Percentiles rank a stretch among this genome's conserved stretches.
Evolutionary conservation across 92 coral and sea anemone genomes (phyloP).

Genomic region (Desmophyllum pertusum): DNA sequence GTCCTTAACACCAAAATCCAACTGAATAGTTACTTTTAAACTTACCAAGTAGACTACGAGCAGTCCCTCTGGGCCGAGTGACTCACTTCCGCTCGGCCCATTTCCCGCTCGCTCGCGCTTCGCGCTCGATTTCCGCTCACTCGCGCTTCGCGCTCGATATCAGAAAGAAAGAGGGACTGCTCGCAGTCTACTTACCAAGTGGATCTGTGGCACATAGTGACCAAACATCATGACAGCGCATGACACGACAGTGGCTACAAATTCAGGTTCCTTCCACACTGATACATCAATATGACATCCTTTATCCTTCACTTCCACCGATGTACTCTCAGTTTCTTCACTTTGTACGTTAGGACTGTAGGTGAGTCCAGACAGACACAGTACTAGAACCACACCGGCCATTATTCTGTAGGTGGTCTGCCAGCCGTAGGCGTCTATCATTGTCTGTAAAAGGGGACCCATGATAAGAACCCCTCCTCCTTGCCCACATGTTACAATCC

Average conservation of each 20-base stretch:
- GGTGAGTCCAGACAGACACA: constrained; percentile 31
- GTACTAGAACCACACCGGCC: constrained; percentile 36
- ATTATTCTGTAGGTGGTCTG: constrained; percentile 45
- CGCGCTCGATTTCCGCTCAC: too few relatives aligned
- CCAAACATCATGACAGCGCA: constrained; percentile 40
- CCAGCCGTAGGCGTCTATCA: constrained; percentile 47
- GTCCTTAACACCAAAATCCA: too few relatives aligned
- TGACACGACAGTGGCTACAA: constrained; percentile 13
- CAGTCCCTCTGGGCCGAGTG: too few relatives aligned
- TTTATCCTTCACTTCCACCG: background rate
- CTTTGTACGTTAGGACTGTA: constrained; percentile 41
- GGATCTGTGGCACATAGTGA: constrained; percentile 36
- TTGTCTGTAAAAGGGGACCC: constrained; percentile 48
- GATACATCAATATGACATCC: constrained; percentile 25
- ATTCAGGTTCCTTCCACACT: constrained; percentile 35
- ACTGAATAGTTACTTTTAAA: too few relatives aligned
- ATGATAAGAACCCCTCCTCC: constrained; percentile 57
- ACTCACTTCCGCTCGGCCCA: too few relatives aligned
- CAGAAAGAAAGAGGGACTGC: too few relatives aligned
- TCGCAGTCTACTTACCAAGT: constrained; percentile 35
- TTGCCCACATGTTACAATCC: constrained; percentile 40
- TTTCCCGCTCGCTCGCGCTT: too few relatives aligned
- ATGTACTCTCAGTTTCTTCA: background rate
- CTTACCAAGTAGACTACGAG: too few relatives aligned
- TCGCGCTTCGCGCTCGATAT: too few relatives aligned